These are phyloP conservation scores for Apodemus agrarius DNA, from an alignment of 2,797 vertebrate species.

Conservation along the genomic window DNA sequence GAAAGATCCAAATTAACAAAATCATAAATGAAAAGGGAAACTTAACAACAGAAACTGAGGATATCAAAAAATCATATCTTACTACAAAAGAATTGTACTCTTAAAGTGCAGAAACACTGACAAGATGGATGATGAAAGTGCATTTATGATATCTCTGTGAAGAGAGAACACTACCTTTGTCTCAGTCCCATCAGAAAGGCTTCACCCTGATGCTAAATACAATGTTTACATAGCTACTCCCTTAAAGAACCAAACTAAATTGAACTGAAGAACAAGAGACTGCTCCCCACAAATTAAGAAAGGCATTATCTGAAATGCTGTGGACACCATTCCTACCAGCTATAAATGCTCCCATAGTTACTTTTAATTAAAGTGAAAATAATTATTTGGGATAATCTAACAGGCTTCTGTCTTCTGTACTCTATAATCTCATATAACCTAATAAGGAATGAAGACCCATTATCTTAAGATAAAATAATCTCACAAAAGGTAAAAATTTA, in stretches of 20 bases:
- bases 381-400: not conserved
- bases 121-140: not conserved
- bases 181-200: not conserved
- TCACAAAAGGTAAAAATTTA: not conserved
- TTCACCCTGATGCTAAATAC: not conserved
- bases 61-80: no score
- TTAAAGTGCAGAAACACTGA: not conserved
- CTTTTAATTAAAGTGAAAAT: constrained; percentile 31
- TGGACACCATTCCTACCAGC: not conserved
- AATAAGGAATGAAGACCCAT: not conserved
- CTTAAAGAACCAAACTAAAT: not conserved
- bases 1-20: no score
- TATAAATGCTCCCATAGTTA: not conserved
- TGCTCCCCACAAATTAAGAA: not conserved
- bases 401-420: not conserved
- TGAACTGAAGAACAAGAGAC: not conserved
- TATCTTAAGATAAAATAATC: constrained; percentile 1
- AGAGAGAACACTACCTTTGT: not conserved
- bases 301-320: not conserved
- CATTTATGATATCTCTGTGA: not conserved
- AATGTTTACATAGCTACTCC: not conserved
- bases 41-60: no score
- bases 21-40: no score
- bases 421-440: not conserved
- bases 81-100: not conserved